Evolutionary conservation across 1,140 invertebrate genomes (phyloP), one percentile per base, ranked within the genome.

Genomic region (Drosophila ironensis): DNA sequence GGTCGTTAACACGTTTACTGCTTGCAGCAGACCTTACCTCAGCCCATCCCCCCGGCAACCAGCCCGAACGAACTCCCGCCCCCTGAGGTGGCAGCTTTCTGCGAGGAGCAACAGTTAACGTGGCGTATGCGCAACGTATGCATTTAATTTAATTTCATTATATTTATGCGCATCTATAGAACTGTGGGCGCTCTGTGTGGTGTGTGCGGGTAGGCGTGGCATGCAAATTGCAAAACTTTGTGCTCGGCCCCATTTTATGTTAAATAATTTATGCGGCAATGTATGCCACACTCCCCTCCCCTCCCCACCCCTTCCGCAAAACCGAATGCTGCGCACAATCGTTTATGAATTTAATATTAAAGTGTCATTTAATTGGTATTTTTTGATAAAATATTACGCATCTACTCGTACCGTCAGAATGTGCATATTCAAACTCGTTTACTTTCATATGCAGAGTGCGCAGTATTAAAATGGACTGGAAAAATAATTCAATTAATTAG

Each of bases 71-170:
- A n/a, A 7, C 4, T 4, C 12, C 11, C 1, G 2, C 3, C 33
- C 9, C 20, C 9, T 9, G 17, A 17, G 8, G 9, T 14, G 5
- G 38, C 11, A 9, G 45, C 42, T 20, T 51, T 33, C 47, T 52
- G 51, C 22, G 50, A 73, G 73, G 59, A 78, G 78, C 78, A 84
- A 84, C 78, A 84, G 78, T 84, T 84, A 84, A 84, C 80, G 80
- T 74, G 78, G 80, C 78, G 78, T 84, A 84, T 84, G 78, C 80
- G 78, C 78, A 84, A 84, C 80, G 80, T 86, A 86, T 86, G 78
- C 78, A 84, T 84, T 84, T 86, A 84, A 86, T 84, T 84, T 84
- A 84, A 84, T 84, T 84, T 84, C 78, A 84, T 84, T 84, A 84
- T 84, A 86, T 84, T 84, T 84, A 84, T 84, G 74, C 78, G 73